Evolutionary conservation across 2,797 vertebrate genomes (phyloP), one percentile per base, ranked within the genome.

Genomic region (Columba guinea): DNA sequence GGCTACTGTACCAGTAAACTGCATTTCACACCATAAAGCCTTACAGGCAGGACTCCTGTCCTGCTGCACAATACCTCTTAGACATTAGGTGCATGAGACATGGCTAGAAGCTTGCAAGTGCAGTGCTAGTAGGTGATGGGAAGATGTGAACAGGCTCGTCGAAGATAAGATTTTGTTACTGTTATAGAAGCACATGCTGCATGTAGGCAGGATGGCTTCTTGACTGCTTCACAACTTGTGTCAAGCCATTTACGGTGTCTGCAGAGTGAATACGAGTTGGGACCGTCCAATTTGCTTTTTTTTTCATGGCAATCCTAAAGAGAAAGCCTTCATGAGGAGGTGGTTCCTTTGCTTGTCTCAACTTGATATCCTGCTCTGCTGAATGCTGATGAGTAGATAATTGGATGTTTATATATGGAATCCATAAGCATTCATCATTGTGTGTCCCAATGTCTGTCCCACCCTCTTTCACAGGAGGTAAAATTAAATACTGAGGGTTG

Each of bases 241-340:
- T 48, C 12, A 4, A 69, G 71, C 80, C 20, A 5, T 0, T 11
- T 27, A 8, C 7, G 0, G 21, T 0, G 2, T 8, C 55, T 24
- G 67, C 23, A 28, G 52, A 55, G 74, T 20, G 3, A 10, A 22
- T 1, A 1, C 3, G 7, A 5, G 28, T 60, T 1, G 1, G 68
- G n/a, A 20, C 0, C 11, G 49, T 21, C 35, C 15, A 0, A 0
- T 21, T 37, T 63, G 49, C 28, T 30, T 35, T 55, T 4, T 4
- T 4, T 23, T 20, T 63, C 8, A 0, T 5, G 39, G 55, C 41
- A 9, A 2, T 27, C 37, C 46, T 26, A 15, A 11, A 4, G 5
- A 49, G 39, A 24, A 44, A 27, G 22, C 44, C 44, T 46, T 20
- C 1, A 6, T 30, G 63, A 64, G 55, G 88, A 65, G 19, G 35